Evolutionary conservation across 2,888 invertebrate species (phyloP).

Genomic region (Caenorhabditis afra): DNA sequence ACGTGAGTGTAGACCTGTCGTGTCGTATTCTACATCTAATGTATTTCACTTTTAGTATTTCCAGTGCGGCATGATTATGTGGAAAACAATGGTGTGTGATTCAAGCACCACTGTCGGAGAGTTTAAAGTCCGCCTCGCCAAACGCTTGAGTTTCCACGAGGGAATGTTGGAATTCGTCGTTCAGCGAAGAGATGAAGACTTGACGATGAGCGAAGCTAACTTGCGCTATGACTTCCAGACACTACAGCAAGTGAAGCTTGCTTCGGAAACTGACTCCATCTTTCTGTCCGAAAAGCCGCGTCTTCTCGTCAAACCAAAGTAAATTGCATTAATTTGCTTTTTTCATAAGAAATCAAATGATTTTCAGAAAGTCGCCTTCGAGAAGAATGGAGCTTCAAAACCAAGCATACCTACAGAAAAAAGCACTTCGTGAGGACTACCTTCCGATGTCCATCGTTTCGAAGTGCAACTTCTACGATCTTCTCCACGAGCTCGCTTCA

Average conservation of each 20-base stretch:
- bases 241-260: conserved; percentile 37
- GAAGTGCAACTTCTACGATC: conserved; percentile 55
- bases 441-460: conserved; percentile 48
- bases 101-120: conserved; percentile 57
- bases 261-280: conserved; percentile 48
- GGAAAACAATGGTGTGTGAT: conserved; percentile 52
- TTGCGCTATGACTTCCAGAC: conserved; percentile 52
- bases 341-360: background rate
- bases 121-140: conserved; percentile 53
- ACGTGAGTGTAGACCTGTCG: conserved; percentile 8
- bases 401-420: conserved; percentile 18
- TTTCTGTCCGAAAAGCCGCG: conserved; percentile 46
- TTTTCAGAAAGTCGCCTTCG: conserved; percentile 23
- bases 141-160: conserved; percentile 46
- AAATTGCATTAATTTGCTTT: background rate
- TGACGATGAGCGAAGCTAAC: conserved; percentile 44
- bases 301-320: conserved; percentile 44
- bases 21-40: background rate
- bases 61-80: conserved; percentile 23
- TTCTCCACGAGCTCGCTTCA: conserved; percentile 42
- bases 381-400: conserved; percentile 15
- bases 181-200: conserved; percentile 54
- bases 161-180: conserved; percentile 33
- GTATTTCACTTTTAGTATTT: conserved; percentile 14
- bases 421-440: conserved; percentile 42